Base-by-base conservation (phyloP, 1,140 invertebrate species). In the Nylanderia fulva region DNA sequence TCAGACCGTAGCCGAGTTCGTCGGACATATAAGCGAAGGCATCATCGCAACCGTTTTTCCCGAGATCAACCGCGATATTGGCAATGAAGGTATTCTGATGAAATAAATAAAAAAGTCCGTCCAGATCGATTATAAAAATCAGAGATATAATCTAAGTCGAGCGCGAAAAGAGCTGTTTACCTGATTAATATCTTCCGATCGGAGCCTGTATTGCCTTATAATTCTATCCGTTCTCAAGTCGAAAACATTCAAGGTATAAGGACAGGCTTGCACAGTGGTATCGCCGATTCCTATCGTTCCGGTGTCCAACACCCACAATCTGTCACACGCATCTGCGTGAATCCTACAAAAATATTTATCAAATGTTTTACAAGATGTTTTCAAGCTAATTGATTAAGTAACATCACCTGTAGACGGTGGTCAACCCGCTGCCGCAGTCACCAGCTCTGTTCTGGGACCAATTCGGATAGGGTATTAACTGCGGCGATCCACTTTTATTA, bases 271-370 rank as follows among this genome's bases (percentile, higher is more conserved):
- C 56, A 96, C 95, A 1, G 97, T 97, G 2, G 96, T 97, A 84
- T 97, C 96, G 24, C 96, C 97, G 75, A 97, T 97, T 84, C 97
- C 97, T 89, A 97, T 96, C 24, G 97, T 98, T 76, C 97, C 97
- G 6, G 97, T 97, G 90, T 98, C 97, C 42, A 98, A 93, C 0
- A 98, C 97, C 97, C 97, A 98, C 0, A 98, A 95, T 80, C 97
- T 95, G 80, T 97, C 96, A 91, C 97, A 98, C 80, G 95, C 94
- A 84, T 98, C 97, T 0, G 96, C 97, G 84, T 95, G 95, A 36
- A 96, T 94, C 79, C 96, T 95, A 89, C 0, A 56, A 74, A 56
- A 74, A 48, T 45, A 45, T 18, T 48, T 48, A 18, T 48, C 15
- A 0, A 77, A 63, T 48, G 9, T 11, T 71, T 82, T 52, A 15